phyloP scores from a whole-genome alignment of 1,140 invertebrate species.

The Zaprionus ghesquierei region DNA sequence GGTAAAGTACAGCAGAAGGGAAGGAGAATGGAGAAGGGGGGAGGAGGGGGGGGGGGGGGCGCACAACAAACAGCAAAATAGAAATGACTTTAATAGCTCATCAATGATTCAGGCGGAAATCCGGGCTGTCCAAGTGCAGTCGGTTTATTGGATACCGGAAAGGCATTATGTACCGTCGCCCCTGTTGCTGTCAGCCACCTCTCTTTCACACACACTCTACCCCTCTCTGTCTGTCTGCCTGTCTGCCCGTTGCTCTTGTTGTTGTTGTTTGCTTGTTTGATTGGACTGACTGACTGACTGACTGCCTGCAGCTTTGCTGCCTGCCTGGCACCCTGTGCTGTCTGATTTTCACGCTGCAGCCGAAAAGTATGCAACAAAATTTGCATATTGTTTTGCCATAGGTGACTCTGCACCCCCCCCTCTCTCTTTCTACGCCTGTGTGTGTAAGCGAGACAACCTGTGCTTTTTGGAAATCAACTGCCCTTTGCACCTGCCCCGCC shows the following conservation, averaged over 20 bases:
- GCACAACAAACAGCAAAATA: slow-evolving; percentile 76
- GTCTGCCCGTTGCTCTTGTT: slow-evolving; percentile 5
- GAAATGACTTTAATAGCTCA: slow-evolving; percentile 82
- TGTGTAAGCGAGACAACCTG: neutral
- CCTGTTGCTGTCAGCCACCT: slow-evolving; percentile 8
- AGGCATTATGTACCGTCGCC: slow-evolving; percentile 60
- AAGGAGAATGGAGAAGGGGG: neutral
- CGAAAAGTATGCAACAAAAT: slow-evolving; percentile 77
- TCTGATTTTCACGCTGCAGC: slow-evolving; percentile 76
- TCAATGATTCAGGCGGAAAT: slow-evolving; percentile 82
- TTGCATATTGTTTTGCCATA: slow-evolving; percentile 78
- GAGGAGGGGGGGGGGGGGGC: neutral
- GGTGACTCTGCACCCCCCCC: slow-evolving; percentile 25
- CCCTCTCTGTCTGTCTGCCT: neutral
- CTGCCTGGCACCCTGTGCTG: slow-evolving; percentile 43
- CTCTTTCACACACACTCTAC: slow-evolving; percentile 9
- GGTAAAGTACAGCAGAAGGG: neutral
- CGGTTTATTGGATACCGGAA: slow-evolving; percentile 80
- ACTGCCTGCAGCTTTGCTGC: slow-evolving; percentile 10
- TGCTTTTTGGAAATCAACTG: slow-evolving; percentile 21
- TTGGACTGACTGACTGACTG: slow-evolving; percentile 36
- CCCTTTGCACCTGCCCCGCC: slow-evolving; percentile 48
- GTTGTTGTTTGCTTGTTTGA: slow-evolving; percentile 46
- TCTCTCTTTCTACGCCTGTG: neutral
- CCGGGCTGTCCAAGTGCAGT: slow-evolving; percentile 82